A percentile compares a stretch with the other conserved stretches of the same genome.
Evolutionary conservation across 1,140 invertebrate species (phyloP).

Genomic region (Mycetomoellerius zeteki): DNA sequence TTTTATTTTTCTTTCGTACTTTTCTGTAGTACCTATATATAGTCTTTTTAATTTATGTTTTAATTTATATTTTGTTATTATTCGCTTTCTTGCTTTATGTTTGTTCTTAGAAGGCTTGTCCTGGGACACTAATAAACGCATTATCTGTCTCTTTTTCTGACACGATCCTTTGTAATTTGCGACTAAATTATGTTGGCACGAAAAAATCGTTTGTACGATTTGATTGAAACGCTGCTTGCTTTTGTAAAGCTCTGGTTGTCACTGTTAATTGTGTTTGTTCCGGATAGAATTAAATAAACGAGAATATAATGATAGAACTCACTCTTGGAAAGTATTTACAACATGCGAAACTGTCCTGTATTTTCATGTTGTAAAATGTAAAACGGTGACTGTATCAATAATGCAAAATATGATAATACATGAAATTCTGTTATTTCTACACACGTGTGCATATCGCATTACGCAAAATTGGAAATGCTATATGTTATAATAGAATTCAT

Average conservation of each 20-base stretch:
- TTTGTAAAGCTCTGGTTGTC: not conserved
- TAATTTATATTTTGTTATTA: too few relatives aligned
- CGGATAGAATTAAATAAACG: not conserved
- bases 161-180: not conserved
- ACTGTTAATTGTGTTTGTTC: not conserved
- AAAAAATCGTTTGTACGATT: not conserved
- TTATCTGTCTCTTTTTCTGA: too few relatives aligned
- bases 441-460: not conserved
- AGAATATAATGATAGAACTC: not conserved
- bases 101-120: too few relatives aligned
- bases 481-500: conserved; percentile 17
- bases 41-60: too few relatives aligned
- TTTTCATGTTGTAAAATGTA: not conserved
- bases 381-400: conserved; percentile 32
- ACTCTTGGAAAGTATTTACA: not conserved
- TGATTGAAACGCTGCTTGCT: not conserved
- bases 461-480: conserved; percentile 39
- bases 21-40: too few relatives aligned
- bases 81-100: too few relatives aligned
- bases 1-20: too few relatives aligned
- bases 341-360: not conserved
- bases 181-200: not conserved
- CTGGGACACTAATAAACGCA: too few relatives aligned
- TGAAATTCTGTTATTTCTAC: not conserved
- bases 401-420: conserved; percentile 5